These are phyloP conservation scores for Poecile montanus DNA, from an alignment of 2,797 vertebrate genomes.

Conservation along the genomic window DNA sequence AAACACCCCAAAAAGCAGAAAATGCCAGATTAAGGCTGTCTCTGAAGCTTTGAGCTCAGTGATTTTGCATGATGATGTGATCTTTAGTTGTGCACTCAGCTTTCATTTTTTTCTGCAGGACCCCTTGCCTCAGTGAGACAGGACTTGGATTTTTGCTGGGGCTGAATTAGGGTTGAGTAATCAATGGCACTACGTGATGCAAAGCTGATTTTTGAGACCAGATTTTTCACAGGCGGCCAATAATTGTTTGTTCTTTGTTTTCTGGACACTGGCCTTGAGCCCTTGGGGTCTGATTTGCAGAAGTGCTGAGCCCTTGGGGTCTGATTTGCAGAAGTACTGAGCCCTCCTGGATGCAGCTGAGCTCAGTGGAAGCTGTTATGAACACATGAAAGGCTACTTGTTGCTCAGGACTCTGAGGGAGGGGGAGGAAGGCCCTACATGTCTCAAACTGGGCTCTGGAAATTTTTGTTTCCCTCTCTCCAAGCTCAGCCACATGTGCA, in stretches of 20 bases:
- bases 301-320: conserved; percentile 35
- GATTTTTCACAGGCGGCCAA: conserved; percentile 39
- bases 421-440: neutral
- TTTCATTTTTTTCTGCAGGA: conserved; percentile 32
- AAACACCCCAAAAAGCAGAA: neutral
- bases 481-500: neutral
- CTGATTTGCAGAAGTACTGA: conserved; percentile 51
- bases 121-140: neutral
- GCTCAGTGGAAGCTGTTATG: conserved; percentile 18
- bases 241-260: conserved; percentile 50
- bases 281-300: conserved; percentile 51
- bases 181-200: neutral
- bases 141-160: neutral
- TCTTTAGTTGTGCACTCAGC: neutral
- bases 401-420: neutral
- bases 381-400: conserved; percentile 15
- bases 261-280: conserved; percentile 28
- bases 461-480: neutral
- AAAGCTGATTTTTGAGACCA: conserved; percentile 42
- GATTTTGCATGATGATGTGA: neutral
- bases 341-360: conserved; percentile 31
- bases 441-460: conserved; percentile 4
- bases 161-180: conserved; percentile 25
- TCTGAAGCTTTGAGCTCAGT: neutral
- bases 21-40: neutral